Percentiles rank a stretch among this genome's conserved stretches.
These are phyloP conservation scores for Fregetta grallaria DNA, from an alignment of 2,113 vertebrate species.

Conservation along the genomic window DNA sequence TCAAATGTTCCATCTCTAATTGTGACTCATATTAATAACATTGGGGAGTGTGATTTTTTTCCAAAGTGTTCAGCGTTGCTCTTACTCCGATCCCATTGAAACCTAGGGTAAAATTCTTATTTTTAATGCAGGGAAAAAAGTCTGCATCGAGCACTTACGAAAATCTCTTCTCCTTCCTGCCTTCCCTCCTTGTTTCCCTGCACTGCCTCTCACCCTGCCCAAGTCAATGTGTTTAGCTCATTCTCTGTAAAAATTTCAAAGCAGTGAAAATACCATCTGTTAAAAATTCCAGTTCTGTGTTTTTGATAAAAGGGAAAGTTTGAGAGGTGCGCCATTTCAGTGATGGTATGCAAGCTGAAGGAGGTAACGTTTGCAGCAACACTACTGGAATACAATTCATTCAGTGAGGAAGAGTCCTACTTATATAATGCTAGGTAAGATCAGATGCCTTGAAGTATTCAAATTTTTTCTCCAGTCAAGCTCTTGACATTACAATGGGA, in stretches of 20 bases:
- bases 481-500: neutral
- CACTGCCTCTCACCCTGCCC: neutral
- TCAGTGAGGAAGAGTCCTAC: neutral
- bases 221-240: neutral
- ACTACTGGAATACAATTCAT: neutral
- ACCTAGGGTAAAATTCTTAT: neutral
- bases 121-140: neutral
- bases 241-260: slow-evolving; percentile 13
- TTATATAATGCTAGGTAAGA: neutral
- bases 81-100: slow-evolving; percentile 2
- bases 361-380: neutral
- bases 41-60: slow-evolving; percentile 33
- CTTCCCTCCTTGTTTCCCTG: neutral
- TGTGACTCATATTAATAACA: slow-evolving; percentile 65
- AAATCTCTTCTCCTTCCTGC: neutral
- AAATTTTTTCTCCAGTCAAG: neutral
- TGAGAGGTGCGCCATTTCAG: neutral
- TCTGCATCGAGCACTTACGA: neutral
- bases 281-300: neutral
- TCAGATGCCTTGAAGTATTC: neutral
- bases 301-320: neutral
- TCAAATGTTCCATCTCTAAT: slow-evolving; percentile 59
- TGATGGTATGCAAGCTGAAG: neutral
- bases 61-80: neutral
- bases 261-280: neutral